These are phyloP conservation scores for Oxystoma pomonae DNA, from an alignment of 2,888 invertebrate species.

Conservation along the genomic window DNA sequence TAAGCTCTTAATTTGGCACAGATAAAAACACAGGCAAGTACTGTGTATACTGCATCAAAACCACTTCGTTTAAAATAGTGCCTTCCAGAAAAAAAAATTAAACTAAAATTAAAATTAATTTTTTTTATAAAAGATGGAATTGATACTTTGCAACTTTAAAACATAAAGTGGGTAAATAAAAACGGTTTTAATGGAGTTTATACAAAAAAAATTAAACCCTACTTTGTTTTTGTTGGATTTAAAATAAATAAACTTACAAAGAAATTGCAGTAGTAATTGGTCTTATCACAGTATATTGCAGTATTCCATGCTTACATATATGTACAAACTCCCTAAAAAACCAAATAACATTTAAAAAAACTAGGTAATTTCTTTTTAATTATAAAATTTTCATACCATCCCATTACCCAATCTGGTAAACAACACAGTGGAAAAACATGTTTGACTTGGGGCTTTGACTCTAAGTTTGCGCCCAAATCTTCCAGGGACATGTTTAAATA, in stretches of 20 bases:
- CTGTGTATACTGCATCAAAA: background rate
- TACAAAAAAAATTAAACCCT: no score
- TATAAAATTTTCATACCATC: constrained; percentile 58
- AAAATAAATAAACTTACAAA: constrained; percentile 60
- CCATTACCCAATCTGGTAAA: constrained; percentile 90
- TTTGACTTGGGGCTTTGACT: constrained; percentile 77
- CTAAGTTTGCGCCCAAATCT: constrained; percentile 78
- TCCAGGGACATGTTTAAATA: constrained; percentile 78
- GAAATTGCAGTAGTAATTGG: constrained; percentile 88
- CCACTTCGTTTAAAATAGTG: background rate
- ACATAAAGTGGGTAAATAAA: no score
- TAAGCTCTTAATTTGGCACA: constrained; percentile 11
- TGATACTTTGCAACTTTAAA: no score
- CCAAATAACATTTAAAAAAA: constrained; percentile 17
- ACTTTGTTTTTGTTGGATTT: no score
- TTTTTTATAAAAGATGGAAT: no score
- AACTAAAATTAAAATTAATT: no score
- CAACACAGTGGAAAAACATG: constrained; percentile 92
- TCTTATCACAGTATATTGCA: constrained; percentile 90
- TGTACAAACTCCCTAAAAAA: constrained; percentile 79
- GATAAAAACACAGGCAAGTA: constrained; percentile 2
- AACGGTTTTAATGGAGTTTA: no score
- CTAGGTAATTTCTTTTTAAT: no score
- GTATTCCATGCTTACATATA: constrained; percentile 93
- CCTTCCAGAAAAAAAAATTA: no score